Evolutionary conservation across 1,140 invertebrate genomes (phyloP), one percentile per base, ranked within the genome.

Genomic region (Lepidurus apus): DNA sequence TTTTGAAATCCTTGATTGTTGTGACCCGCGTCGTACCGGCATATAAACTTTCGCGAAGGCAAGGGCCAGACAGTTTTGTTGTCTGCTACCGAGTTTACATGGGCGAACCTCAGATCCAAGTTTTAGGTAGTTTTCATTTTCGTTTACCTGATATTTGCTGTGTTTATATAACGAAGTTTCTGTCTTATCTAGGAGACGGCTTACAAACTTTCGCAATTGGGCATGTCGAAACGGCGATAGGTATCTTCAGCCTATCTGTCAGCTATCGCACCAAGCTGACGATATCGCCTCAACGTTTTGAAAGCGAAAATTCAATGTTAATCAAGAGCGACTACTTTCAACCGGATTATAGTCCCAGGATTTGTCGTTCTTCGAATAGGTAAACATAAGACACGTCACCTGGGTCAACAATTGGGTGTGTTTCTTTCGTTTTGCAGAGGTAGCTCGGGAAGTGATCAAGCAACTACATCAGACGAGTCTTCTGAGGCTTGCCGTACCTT

Each of bases 291-390:
- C 93, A 94, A 21, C 53, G 53, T n/a, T n/a, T 65, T 80, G 90
- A 91, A 73, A 89, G 89, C 77, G 90, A 91, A 79, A 84, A 86
- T 78, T 88, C 90, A 4, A 91, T 95, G 75, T 91, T 96, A 88
- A 84, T 96, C 3, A 96, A 96, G 83, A 95, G 94, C 84, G 94
- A 96, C 86, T 94, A 97, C 85, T 96, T 96, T 85, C 89, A 90
- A 81, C 88, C 90, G 4, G 92, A 93, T 85, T 85, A 90, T 80
- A 93, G 92, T 86, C 91, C 90, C 26, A 89, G 89, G 81, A 88
- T 77, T 1, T 78, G 75, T 24, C 79, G 80, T 74, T 47, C 78
- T 42, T 73, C 79, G 13, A 73, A 75, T 34, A 43, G 21, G 26
- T 42, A 75, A 73, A 73, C 42, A 77, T 65, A 73, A 11, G 24